Base-by-base conservation (phyloP, 2,797 vertebrate genomes). In the Falco rusticolus region DNA sequence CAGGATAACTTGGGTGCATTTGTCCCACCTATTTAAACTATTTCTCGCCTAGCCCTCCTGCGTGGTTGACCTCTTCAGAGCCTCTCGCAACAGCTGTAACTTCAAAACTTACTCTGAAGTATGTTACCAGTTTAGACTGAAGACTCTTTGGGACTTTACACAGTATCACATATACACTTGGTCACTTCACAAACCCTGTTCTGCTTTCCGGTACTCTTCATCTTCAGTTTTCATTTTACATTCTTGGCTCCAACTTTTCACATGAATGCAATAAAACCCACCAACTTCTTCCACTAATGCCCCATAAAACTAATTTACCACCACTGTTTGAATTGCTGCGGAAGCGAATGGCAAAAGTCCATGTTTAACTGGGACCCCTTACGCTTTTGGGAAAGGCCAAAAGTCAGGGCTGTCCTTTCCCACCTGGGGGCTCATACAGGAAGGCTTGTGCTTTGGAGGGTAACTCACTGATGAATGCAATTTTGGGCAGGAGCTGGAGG, bases 61-160 rank as follows among this genome's bases (percentile, higher is more conserved):
- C 6, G 0, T 5, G 24, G 51, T 10, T 64, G 47, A n/a, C 57
- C 75, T 68, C 84, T 77, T 33, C 4, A 13, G 83, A 84, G 91
- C 69, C 84, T 71, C 80, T 68, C 8, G 1, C 77, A 87, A 89
- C 87, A 94, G 94, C 93, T 93, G 77, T 48, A 79, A 76, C 84
- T 90, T 86, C 87, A 61, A 89, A 74, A 88, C 76, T 69, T 69
- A 48, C 11, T 45, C 85, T 84, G 70, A 80, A 84, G 41, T 21
- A 79, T 33, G 87, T 39, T 77, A 93, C 85, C 89, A 69, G 85
- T 79, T 94, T 79, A 93, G 80, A 87, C 70, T 70, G 60, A 75
- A 77, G 93, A 51, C 84, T 77, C 86, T 69, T 1, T 43, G 31
- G 78, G 90, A 94, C 88, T 90, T 94, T 41, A 83, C 81, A 83